phyloP scores from a whole-genome alignment of 2,113 vertebrate genomes.

The Corvus moneduloides region DNA sequence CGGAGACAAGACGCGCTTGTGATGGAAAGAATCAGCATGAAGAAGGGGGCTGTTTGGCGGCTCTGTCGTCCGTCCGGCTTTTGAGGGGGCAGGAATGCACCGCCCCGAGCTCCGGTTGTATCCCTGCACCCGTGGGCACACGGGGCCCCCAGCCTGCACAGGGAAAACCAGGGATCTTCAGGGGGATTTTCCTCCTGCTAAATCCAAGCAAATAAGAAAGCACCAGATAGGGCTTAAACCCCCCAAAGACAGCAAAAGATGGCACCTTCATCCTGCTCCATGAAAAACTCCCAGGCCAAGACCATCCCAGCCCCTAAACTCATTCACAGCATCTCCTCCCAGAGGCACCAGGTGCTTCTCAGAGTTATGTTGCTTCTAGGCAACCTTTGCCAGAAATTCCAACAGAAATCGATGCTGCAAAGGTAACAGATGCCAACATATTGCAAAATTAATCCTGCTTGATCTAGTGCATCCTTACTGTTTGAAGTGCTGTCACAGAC shows the following conservation, averaged over 20 bases:
- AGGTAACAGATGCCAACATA: neutral
- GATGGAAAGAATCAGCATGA: slow-evolving; percentile 46
- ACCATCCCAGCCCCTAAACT: neutral
- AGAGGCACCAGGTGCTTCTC: neutral
- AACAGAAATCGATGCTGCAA: neutral
- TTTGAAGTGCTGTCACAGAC: neutral
- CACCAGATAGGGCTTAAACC: neutral
- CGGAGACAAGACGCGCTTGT: slow-evolving; percentile 68
- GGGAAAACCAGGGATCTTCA: neutral
- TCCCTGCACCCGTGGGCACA: neutral
- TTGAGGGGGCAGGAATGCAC: slow-evolving; percentile 57
- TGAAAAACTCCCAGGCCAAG: fast-evolving
- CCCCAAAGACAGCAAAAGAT: neutral
- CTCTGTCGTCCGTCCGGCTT: neutral
- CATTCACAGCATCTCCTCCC: neutral
- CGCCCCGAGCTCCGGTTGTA: neutral
- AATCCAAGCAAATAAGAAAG: neutral
- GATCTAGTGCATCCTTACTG: neutral
- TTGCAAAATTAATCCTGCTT: neutral
- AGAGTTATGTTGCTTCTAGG: neutral
- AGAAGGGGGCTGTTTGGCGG: slow-evolving; percentile 53
- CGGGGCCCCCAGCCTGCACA: fast-evolving
- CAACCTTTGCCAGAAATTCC: neutral
- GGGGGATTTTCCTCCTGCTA: neutral
- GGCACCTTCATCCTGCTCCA: neutral